These are phyloP conservation scores for Tryphoninae sp. DNA, from an alignment of 2,888 invertebrate species.

Conservation along the genomic window DNA sequence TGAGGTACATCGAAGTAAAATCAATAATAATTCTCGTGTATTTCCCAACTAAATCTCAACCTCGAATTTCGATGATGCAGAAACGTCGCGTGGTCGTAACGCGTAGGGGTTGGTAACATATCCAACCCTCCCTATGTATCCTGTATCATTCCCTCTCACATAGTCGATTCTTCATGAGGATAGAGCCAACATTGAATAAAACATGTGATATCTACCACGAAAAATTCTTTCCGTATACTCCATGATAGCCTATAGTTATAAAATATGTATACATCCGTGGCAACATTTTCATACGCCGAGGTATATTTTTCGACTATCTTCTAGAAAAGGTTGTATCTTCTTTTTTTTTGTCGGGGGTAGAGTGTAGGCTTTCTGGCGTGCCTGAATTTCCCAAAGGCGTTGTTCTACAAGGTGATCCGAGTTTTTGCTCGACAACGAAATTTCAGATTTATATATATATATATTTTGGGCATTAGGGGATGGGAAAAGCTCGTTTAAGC, in stretches of 20 bases:
- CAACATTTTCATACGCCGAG: conserved; percentile 32
- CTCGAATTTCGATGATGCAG: background rate
- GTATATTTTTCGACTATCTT: conserved; percentile 49
- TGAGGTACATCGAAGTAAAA: background rate
- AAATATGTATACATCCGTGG: conserved; percentile 15
- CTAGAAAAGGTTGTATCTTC: background rate
- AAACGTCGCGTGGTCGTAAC: no score
- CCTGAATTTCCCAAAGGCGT: conserved; percentile 58
- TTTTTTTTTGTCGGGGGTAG: background rate
- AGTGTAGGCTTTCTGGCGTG: conserved; percentile 21
- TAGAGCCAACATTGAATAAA: conserved; percentile 53
- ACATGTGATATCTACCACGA: conserved; percentile 40
- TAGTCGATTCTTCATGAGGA: conserved; percentile 37
- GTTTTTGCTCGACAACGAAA: conserved; percentile 15
- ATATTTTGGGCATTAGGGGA: conserved; percentile 3
- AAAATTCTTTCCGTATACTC: conserved; percentile 13
- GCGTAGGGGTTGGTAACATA: no score
- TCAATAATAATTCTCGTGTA: background rate
- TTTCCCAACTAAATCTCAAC: background rate
- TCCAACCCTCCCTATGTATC: background rate
- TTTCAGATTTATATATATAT: conserved; percentile 1
- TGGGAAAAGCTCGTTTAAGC: background rate
- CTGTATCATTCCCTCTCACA: background rate
- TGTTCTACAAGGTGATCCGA: conserved; percentile 53
- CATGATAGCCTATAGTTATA: conserved; percentile 11